A percentile compares a stretch with the other conserved stretches of the same genome.
Conservation (phyloP, 2,797 vertebrate species). For the Sebastes diaconus region DNA sequence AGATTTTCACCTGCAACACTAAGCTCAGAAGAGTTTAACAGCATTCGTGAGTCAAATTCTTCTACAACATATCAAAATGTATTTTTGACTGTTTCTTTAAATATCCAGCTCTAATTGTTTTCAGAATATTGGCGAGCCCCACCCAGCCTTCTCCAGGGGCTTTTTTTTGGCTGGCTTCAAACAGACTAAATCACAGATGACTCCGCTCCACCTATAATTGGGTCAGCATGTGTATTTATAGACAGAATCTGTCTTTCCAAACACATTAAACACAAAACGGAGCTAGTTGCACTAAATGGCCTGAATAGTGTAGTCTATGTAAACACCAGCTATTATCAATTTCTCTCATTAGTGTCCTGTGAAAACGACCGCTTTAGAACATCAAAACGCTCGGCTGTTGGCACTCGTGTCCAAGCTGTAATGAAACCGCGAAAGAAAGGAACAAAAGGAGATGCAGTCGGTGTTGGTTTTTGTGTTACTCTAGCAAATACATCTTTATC, state of each 20-base stretch:
- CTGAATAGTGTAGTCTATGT: constrained; percentile 31
- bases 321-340: constrained; percentile 53
- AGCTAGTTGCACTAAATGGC: constrained; percentile 47
- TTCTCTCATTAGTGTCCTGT: constrained; percentile 46
- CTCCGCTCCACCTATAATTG: constrained; percentile 75
- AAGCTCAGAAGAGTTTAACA: neutral
- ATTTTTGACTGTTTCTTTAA: constrained; percentile 30
- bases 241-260: constrained; percentile 55
- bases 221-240: constrained; percentile 77
- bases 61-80: neutral
- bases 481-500: constrained; percentile 8
- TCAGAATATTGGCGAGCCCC: constrained; percentile 49
- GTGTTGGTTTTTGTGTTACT: neutral
- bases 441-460: neutral
- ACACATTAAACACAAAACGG: constrained; percentile 46
- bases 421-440: neutral
- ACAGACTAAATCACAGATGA: constrained; percentile 70
- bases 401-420: neutral
- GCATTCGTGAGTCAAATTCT: neutral
- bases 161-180: constrained; percentile 59
- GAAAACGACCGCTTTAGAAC: constrained; percentile 26
- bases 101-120: constrained; percentile 56
- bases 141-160: constrained; percentile 43
- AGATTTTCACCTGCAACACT: neutral
- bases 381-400: constrained; percentile 6